phyloP scores from a whole-genome alignment of 2,797 vertebrate genomes.

The Pyrocephalus nanus region DNA sequence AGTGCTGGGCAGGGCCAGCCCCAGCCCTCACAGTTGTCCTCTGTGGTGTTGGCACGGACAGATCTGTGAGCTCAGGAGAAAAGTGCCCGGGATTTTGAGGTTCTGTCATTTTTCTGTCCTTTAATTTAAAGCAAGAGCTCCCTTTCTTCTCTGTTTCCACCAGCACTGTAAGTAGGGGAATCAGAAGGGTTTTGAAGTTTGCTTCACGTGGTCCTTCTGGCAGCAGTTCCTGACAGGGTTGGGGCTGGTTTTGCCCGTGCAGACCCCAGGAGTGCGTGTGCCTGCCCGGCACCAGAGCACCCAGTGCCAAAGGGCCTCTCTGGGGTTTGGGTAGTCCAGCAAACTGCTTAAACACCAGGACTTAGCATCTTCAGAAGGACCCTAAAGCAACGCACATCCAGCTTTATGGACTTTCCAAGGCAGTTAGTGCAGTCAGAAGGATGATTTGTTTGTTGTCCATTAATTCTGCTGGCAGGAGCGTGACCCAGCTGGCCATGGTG shows the following conservation, averaged over 20 bases:
- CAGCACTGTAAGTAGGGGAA: neutral
- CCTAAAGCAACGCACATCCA: fast-evolving
- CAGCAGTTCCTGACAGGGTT: neutral
- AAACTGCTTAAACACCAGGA: neutral
- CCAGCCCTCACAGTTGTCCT: neutral
- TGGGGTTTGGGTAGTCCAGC: neutral
- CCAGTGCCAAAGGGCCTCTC: fast-evolving
- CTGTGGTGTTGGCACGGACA: neutral
- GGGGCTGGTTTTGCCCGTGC: neutral
- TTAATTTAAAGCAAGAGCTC: neutral
- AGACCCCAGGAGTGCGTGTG: neutral
- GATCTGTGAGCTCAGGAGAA: neutral
- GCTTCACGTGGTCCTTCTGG: fast-evolving
- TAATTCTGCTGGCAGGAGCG: neutral
- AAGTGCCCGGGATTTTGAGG: neutral
- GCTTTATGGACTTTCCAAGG: fast-evolving
- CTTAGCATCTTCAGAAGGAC: neutral
- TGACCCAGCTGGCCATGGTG: neutral
- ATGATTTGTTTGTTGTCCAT: fast-evolving
- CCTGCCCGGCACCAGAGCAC: neutral
- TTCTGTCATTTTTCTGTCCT: neutral
- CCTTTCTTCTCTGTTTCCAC: neutral
- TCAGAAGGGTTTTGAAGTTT: neutral
- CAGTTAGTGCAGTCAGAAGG: fast-evolving
- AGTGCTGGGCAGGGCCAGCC: neutral